These are phyloP conservation scores for Apodemus agrarius DNA, from an alignment of 2,797 vertebrate species.

Conservation along the genomic window DNA sequence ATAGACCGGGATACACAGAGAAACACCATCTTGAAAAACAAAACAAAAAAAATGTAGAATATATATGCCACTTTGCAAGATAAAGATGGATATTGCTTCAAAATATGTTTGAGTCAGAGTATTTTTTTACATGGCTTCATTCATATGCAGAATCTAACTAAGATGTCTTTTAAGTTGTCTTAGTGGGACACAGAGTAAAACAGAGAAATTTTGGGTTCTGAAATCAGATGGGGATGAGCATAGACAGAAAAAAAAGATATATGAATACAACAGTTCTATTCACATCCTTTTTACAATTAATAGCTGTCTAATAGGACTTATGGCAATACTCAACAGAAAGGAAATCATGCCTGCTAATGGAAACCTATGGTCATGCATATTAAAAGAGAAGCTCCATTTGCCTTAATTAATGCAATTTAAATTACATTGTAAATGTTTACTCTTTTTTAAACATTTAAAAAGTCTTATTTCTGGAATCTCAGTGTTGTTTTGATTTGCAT, in stretches of 20 bases:
- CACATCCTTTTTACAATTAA: neutral
- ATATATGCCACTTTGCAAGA: neutral
- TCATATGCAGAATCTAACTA: neutral
- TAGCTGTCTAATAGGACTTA: neutral
- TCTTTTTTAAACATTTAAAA: neutral
- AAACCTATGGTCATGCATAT: neutral
- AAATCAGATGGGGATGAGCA: neutral
- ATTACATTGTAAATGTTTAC: neutral
- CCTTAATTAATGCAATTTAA: too few species aligned
- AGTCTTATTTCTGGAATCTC: neutral
- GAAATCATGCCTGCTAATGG: neutral
- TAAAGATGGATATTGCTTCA: neutral
- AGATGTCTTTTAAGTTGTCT: neutral
- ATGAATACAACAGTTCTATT: neutral
- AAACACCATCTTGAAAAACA: too few species aligned
- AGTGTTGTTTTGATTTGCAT: too few species aligned
- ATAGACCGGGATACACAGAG: too few species aligned
- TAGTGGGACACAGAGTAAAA: neutral
- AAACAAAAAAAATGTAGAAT: too few species aligned
- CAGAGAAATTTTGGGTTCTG: neutral
- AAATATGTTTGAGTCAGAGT: neutral
- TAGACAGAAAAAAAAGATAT: neutral
- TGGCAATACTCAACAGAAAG: too few species aligned
- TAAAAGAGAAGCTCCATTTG: neutral
- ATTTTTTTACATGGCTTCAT: neutral